Evolutionary conservation across 2,113 vertebrate species (phyloP).

Genomic region (Eonycteris spelaea): DNA sequence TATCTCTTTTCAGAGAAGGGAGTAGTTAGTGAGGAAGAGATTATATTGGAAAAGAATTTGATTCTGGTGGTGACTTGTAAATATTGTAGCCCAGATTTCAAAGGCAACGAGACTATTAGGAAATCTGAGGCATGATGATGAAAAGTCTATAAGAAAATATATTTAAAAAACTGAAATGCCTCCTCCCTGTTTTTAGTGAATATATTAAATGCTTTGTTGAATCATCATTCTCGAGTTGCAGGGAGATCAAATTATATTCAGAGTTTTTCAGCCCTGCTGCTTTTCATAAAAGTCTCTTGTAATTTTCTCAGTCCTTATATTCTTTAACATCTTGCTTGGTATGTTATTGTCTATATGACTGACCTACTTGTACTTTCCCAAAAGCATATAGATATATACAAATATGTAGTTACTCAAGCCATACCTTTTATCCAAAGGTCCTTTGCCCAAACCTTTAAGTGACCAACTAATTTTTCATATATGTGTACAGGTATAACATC

Average conservation of each 20-base stretch:
- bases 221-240: background rate
- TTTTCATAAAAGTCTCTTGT: background rate
- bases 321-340: background rate
- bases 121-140: background rate
- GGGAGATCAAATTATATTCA: background rate
- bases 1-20: background rate
- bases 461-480: background rate
- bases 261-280: rapidly evolving
- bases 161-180: background rate
- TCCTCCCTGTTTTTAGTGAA: background rate
- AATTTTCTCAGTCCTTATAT: background rate
- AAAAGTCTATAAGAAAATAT: background rate
- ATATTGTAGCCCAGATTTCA: background rate
- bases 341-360: background rate
- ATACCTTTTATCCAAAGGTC: background rate
- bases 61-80: background rate
- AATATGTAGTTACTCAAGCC: background rate
- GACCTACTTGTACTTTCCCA: background rate
- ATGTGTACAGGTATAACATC: background rate
- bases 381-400: background rate
- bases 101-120: background rate
- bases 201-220: background rate
- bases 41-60: background rate
- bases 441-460: background rate
- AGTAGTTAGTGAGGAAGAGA: background rate